These are phyloP conservation scores for Pongo abelii DNA, from an alignment of 2,113 vertebrate genomes.

Conservation along the genomic window DNA sequence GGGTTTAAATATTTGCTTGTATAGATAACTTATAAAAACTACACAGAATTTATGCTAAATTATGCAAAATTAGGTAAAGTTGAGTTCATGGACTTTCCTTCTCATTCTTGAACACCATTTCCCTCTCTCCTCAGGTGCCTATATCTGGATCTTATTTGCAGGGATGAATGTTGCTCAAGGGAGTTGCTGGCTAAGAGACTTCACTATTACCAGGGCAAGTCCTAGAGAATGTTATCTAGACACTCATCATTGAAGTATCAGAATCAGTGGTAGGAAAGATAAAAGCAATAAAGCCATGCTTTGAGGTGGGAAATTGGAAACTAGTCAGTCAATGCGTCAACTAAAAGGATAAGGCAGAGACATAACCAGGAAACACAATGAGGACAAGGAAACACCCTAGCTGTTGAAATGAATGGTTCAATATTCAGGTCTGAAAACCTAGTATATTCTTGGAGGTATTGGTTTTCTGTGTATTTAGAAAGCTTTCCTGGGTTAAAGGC, in stretches of 20 bases:
- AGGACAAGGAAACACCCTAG: not conserved
- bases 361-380: not conserved
- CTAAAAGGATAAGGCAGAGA: not conserved
- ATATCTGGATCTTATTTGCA: not conserved
- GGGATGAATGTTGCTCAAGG: not conserved
- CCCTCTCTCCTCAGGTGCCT: not conserved
- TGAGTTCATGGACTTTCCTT: not conserved
- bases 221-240: not conserved
- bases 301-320: not conserved
- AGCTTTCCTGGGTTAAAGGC: not conserved
- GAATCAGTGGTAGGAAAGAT: not conserved
- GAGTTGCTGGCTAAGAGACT: not conserved
- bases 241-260: not conserved
- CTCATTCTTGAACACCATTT: not conserved
- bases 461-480: not conserved
- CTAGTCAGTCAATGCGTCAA: not conserved
- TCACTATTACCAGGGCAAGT: not conserved
- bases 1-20: not conserved
- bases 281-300: not conserved
- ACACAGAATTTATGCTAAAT: not conserved
- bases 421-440: not conserved
- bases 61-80: not conserved
- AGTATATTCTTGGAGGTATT: not conserved
- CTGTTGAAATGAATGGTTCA: not conserved
- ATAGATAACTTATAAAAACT: not conserved